A percentile compares a stretch with the other conserved stretches of the same genome.
Evolutionary conservation across 2,888 invertebrate genomes (phyloP).

Genomic region (Epinotia demarniana): DNA sequence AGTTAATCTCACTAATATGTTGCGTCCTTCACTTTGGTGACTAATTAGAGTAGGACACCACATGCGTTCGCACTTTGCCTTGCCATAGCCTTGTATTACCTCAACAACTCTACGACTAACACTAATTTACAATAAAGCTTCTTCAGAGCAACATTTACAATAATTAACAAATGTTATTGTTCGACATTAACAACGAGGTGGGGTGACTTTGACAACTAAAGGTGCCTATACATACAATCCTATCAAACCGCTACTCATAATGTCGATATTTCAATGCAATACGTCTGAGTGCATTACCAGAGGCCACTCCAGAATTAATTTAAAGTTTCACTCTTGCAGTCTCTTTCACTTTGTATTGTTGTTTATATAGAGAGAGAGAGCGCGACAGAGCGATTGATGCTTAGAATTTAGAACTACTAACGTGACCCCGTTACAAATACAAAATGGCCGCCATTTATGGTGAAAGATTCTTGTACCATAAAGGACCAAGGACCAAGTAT

Average conservation of each 20-base stretch:
- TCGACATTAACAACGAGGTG: conserved; percentile 65
- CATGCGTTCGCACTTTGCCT: conserved; percentile 25
- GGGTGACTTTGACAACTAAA: conserved; percentile 52
- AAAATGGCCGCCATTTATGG: not conserved
- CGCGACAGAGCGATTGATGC: not conserved
- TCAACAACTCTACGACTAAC: conserved; percentile 75
- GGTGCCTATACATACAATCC: conserved; percentile 40
- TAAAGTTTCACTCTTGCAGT: not conserved
- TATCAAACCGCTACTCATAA: conserved; percentile 28
- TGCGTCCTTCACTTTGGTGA: not conserved
- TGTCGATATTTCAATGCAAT: conserved; percentile 5
- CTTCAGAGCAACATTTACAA: conserved; percentile 81
- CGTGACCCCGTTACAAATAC: not conserved
- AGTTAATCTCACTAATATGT: not conserved
- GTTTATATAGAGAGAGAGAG: not conserved
- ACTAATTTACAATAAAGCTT: conserved; percentile 83
- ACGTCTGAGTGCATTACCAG: no score
- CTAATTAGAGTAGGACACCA: not conserved
- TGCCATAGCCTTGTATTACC: conserved; percentile 76
- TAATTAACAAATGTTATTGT: conserved; percentile 71
- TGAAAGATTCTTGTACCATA: no score
- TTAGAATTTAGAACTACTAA: not conserved
- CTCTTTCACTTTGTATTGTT: not conserved
- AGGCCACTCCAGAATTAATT: not conserved
- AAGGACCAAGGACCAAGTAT: no score